Evolutionary conservation across 2,113 vertebrate genomes (phyloP), one percentile per base, ranked within the genome.

Genomic region (Patagioenas fasciata): DNA sequence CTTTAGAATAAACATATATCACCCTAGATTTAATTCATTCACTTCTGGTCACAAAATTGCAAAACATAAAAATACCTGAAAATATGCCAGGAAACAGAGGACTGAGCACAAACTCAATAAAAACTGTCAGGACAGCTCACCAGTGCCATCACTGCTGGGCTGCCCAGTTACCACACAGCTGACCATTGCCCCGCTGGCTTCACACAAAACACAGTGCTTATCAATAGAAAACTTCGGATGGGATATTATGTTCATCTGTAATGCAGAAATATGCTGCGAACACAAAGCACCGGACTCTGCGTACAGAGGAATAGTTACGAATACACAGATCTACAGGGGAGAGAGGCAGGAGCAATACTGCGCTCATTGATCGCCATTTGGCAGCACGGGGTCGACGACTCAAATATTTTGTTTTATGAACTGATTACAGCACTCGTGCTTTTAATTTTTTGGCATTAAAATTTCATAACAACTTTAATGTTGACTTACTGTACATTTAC

Each of bases 391-490:
- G 47, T 23, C 47, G 38, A 32, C 56, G 13, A 70, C 53, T 65
- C 86, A 65, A 70, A 82, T 62, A 86, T 57, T 91, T 94, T 65
- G 20, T 31, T 88, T 94, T 80, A 82, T 74, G 11, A 93, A 89
- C 82, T 86, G 56, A 90, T 94, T 88, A 58, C 32, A 74, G 67
- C 23, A 57, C 80, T 93, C 34, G 42, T 54, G 62, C 80, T 88
- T 95, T 94, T 96, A 91, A 92, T 85, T 96, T 95, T 95, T 96
- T 81, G 32, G 28, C 66, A 91, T 96, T 96, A 97, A 97, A 91
- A n/a, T 95, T 96, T 93, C 85, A 91, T 95, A 44, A 89, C 91
- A 65, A 54, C 15, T 85, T 78, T 82, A 69, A 87, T 74, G 62
- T 82, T 77, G 94, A 64, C 66, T 94, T 87, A 74, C 58, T 86